Evolutionary conservation across 2,888 invertebrate genomes (phyloP), one percentile per base, ranked within the genome.

Genomic region (Linnaemya vulpina): DNA sequence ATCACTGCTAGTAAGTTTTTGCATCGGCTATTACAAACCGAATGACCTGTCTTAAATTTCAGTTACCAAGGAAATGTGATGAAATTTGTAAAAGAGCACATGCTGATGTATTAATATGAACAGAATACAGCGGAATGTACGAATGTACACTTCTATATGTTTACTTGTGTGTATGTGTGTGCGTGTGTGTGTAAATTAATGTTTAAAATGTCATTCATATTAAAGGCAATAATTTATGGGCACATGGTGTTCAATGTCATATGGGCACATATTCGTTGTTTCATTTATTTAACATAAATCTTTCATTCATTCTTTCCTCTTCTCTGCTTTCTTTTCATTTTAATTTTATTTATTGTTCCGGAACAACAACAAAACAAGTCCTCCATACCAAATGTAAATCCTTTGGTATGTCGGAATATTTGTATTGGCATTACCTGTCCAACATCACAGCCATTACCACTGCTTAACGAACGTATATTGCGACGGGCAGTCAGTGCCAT

Each of bases 151-250:
- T 13, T 13, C 35, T 17, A 1, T 38, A 3, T 38, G 9, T n/a
- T n/a, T 22, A 58, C 5, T 11, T 15, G 2, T 20, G 13, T 13
- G 7, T 25, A 3, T 20, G 1, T 60, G 7, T 38, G 13, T 20
- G 30, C 3, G 46, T 49, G 30, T 35, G 3, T 25, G 3, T 63
- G 4, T 49, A 13, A 11, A 20, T 40, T 40, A 63, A 53, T 35
- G 70, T 62, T 78, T 55, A 53, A 43, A 43, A 49, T 63, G 46
- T 62, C 62, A 63, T 55, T 25, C 38, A 73, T 78, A 67, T 68
- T 71, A 76, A 84, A 76, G 40, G 76, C 80, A 76, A 84, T 84
- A 80, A 80, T 84, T 80, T 84, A 84, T 84, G 84, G 83, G 49
- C 76, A 76, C 67, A 76, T 84, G 76, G 71, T 80, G 80, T 73